A percentile compares a stretch with the other conserved stretches of the same genome.
Conservation (phyloP, 2,113 vertebrate species). For the Danionella cerebrum region DNA sequence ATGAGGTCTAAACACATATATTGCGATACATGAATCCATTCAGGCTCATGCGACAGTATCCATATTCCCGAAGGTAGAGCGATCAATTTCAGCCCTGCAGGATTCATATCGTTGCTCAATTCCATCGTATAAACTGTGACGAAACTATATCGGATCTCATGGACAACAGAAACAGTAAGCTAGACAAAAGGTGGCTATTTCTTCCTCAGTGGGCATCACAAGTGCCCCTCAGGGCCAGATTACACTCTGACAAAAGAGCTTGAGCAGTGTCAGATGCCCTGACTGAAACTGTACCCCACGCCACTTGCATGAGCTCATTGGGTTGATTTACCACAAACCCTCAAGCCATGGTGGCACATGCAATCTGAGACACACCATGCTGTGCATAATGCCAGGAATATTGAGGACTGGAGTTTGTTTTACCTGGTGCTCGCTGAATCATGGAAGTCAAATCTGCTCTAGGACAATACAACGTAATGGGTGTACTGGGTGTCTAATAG, state of each 20-base stretch:
- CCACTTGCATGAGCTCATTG: constrained; percentile 57
- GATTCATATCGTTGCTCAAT: not conserved
- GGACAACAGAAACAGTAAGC: not conserved
- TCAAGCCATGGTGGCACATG: not conserved
- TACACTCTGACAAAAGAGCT: constrained; percentile 19
- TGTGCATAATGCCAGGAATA: too few species aligned
- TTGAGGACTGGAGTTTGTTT: too few species aligned
- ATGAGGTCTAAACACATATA: too few species aligned
- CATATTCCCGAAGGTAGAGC: too few species aligned
- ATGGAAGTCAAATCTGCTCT: too few species aligned
- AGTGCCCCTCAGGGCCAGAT: constrained; percentile 8
- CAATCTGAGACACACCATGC: not conserved
- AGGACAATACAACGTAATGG: too few species aligned
- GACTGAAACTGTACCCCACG: constrained; percentile 25
- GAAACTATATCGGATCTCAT: not conserved
- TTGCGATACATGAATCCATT: too few species aligned
- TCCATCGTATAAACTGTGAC: not conserved
- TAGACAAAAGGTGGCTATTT: not conserved
- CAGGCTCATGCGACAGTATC: too few species aligned
- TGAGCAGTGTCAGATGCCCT: constrained; percentile 21
- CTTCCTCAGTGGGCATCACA: not conserved
- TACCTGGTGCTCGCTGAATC: too few species aligned
- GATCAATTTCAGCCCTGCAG: not conserved
- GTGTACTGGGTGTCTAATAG: too few species aligned
- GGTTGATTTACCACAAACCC: constrained; percentile 45